phyloP scores from a whole-genome alignment of 2,113 vertebrate species.

The Leptobrachium leishanense region DNA sequence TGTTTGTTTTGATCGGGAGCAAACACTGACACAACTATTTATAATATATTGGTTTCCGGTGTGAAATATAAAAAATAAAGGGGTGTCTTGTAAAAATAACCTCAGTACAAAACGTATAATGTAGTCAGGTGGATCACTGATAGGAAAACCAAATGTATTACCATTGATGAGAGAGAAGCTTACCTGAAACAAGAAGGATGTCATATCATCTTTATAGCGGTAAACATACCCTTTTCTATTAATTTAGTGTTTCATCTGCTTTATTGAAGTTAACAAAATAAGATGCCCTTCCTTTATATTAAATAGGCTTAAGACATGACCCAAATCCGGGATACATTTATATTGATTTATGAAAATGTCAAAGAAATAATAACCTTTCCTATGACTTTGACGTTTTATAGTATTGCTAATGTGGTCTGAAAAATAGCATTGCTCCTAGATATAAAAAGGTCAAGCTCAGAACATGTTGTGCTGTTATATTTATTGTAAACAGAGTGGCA shows the following conservation, averaged over 20 bases:
- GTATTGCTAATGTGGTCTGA: conserved; percentile 3
- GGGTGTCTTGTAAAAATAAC: no score
- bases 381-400: not conserved
- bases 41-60: no score
- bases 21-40: no score
- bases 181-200: no score
- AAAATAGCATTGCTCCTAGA: not conserved
- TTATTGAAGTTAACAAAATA: not conserved
- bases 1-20: no score
- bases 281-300: not conserved
- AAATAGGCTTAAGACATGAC: not conserved
- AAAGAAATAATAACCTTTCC: conserved; percentile 1
- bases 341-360: conserved; percentile 11
- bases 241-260: not conserved
- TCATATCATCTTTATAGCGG: no score
- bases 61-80: no score
- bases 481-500: conserved; percentile 9
- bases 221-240: not conserved
- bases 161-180: no score
- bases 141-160: no score
- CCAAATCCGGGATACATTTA: not conserved
- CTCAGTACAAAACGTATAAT: no score
- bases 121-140: no score
- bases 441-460: conserved; percentile 19
- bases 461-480: conserved; percentile 1